These are phyloP conservation scores for Himalopsyche anomala DNA, from an alignment of 2,888 invertebrate species.

Conservation along the genomic window DNA sequence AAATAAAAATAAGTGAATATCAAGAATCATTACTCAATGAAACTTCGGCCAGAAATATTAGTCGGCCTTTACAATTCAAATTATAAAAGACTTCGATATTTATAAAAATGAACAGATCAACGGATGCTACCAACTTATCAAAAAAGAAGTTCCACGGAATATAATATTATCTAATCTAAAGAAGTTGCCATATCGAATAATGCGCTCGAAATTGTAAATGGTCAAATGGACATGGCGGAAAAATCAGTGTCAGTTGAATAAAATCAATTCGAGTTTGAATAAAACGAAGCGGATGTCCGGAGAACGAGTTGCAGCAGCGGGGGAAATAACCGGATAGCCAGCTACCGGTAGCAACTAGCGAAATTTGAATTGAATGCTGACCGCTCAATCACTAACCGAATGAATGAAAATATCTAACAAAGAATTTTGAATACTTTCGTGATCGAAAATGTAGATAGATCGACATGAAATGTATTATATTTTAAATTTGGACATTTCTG, in stretches of 20 bases:
- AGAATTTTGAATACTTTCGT: neutral
- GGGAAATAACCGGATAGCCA: no score
- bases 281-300: slow-evolving; percentile 27
- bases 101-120: no score
- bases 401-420: neutral
- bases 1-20: no score
- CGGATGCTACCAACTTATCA: no score
- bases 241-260: slow-evolving; percentile 38
- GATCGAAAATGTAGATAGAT: neutral
- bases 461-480: no score
- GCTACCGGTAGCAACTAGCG: no score
- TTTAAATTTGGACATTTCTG: no score
- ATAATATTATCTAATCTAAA: neutral
- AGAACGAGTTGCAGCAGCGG: slow-evolving; percentile 19
- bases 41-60: no score
- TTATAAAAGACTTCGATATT: no score
- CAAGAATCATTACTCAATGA: no score
- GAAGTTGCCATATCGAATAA: slow-evolving; percentile 31
- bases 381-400: slow-evolving; percentile 35
- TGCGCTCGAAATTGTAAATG: slow-evolving; percentile 5
- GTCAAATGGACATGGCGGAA: neutral
- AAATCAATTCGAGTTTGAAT: neutral
- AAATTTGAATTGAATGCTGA: slow-evolving; percentile 4
- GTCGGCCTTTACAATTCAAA: no score
- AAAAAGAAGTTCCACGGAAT: no score